Conservation (phyloP, 2,113 vertebrate genomes). For the Garra rufa region DNA sequence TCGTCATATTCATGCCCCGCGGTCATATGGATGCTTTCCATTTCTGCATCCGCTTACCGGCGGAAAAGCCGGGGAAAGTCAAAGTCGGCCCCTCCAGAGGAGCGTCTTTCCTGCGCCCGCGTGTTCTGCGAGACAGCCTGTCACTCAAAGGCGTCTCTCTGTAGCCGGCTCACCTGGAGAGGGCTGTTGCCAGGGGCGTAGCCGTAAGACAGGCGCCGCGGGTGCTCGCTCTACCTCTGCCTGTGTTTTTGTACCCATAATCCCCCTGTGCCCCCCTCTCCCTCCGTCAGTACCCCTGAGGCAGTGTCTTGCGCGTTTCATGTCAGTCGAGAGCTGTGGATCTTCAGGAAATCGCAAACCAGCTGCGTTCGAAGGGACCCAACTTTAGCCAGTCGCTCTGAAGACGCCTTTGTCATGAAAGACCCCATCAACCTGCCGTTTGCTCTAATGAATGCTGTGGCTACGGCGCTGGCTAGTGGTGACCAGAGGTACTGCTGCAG, state of each 20-base stretch:
- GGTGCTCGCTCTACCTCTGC: slow-evolving; percentile 76
- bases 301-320: slow-evolving; percentile 32
- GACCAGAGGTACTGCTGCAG: slow-evolving; percentile 63
- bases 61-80: neutral
- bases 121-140: slow-evolving; percentile 1
- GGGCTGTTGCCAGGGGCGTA: slow-evolving; percentile 77
- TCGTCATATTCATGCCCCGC: slow-evolving; percentile 27
- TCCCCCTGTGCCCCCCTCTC: slow-evolving; percentile 47
- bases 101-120: neutral
- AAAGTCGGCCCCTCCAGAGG: slow-evolving; percentile 33
- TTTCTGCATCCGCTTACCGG: slow-evolving; percentile 35
- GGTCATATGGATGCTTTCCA: slow-evolving; percentile 38
- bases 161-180: slow-evolving; percentile 65
- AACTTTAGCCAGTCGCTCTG: neutral
- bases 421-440: slow-evolving; percentile 21
- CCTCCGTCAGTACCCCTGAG: slow-evolving; percentile 27
- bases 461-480: slow-evolving; percentile 78
- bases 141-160: slow-evolving; percentile 43
- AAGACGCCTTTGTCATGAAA: slow-evolving; percentile 5
- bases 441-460: slow-evolving; percentile 54
- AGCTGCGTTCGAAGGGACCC: slow-evolving; percentile 11
- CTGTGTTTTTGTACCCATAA: slow-evolving; percentile 55
- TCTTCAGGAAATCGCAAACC: slow-evolving; percentile 30
- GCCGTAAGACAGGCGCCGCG: slow-evolving; percentile 75
- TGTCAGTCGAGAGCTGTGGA: slow-evolving; percentile 36